Conservation (phyloP, 2,113 vertebrate species). For the Glaucidium brasilianum region DNA sequence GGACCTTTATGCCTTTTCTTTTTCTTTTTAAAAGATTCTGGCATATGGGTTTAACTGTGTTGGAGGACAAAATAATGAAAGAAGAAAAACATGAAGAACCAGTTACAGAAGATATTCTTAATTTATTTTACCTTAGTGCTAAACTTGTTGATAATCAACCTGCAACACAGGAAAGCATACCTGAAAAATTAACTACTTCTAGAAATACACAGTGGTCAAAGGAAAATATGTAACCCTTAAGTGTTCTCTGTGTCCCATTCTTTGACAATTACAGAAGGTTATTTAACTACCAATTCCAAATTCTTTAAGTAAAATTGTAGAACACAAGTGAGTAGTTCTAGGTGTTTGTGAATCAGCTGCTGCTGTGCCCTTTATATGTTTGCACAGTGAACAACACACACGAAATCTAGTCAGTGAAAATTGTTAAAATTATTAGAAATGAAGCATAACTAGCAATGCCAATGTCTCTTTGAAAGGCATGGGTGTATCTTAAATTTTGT, state of each 20-base stretch:
- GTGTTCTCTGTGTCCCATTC: background rate
- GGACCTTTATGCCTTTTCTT: background rate
- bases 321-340: background rate
- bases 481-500: background rate
- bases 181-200: background rate
- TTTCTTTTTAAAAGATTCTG: background rate
- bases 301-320: background rate
- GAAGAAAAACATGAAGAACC: background rate
- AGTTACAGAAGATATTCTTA: background rate
- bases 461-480: background rate
- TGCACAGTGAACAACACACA: background rate
- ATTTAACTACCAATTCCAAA: background rate
- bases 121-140: background rate
- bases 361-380: background rate
- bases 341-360: background rate
- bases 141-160: background rate
- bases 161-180: background rate
- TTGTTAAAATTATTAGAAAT: background rate
- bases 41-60: background rate
- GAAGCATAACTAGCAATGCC: background rate
- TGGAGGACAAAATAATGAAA: background rate
- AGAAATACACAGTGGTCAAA: background rate
- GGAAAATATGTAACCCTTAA: background rate
- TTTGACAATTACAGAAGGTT: background rate
- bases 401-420: background rate